These are phyloP conservation scores for Heliangelus exortis DNA, from an alignment of 2,797 vertebrate genomes.

Conservation along the genomic window DNA sequence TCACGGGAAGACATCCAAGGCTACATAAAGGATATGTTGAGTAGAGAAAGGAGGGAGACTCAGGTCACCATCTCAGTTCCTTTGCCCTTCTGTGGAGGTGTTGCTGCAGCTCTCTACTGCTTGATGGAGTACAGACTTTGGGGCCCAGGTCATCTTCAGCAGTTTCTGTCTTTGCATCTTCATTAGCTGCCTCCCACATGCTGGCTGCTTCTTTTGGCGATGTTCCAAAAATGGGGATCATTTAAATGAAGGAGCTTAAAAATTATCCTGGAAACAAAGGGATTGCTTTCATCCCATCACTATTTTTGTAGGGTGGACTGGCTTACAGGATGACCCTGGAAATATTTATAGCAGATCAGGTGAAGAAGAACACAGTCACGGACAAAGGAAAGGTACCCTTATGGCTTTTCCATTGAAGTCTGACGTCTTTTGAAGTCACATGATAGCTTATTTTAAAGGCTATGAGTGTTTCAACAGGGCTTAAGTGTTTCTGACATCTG, in stretches of 20 bases:
- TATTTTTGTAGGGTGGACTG: background rate
- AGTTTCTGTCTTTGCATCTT: background rate
- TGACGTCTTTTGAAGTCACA: background rate
- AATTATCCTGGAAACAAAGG: background rate
- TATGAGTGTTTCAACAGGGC: background rate
- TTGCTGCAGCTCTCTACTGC: background rate
- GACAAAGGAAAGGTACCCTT: background rate
- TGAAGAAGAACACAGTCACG: background rate
- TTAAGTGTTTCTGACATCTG: background rate
- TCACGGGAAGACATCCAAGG: background rate
- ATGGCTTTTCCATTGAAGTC: background rate
- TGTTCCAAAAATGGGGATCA: background rate
- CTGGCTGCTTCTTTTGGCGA: background rate
- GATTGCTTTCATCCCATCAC: background rate
- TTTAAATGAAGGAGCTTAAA: background rate
- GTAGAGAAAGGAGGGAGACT: background rate
- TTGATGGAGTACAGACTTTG: background rate
- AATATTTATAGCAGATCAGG: background rate
- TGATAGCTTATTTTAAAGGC: background rate
- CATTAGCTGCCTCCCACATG: background rate
- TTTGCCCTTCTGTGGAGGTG: background rate
- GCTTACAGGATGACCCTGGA: background rate
- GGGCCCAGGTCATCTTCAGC: background rate
- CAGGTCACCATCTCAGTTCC: background rate
- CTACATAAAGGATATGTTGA: fast-evolving